Conservation (phyloP, 2,888 invertebrate species). For the Drosophila hawaiiensis region DNA sequence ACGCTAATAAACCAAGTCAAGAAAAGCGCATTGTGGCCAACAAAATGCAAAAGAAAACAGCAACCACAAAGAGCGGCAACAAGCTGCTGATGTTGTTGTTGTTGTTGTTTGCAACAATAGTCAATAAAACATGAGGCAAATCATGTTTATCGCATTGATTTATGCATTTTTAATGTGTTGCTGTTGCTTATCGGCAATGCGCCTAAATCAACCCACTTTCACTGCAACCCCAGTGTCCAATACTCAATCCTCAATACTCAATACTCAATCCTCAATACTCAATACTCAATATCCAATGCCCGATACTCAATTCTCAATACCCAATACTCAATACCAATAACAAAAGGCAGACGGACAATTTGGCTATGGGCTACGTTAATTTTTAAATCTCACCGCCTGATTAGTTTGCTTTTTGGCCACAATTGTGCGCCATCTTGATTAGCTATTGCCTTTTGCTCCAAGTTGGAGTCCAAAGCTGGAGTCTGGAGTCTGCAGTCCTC, state of each 20-base stretch:
- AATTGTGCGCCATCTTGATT: constrained; percentile 79
- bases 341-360: constrained; percentile 37
- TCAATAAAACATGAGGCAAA: constrained; percentile 86
- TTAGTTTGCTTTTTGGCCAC: constrained; percentile 77
- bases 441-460: constrained; percentile 35
- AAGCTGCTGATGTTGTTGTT: constrained; percentile 2
- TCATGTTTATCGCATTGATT: constrained; percentile 86
- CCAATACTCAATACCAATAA: constrained; percentile 23
- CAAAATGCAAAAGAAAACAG: constrained; percentile 1
- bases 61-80: constrained; percentile 34
- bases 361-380: constrained; percentile 79
- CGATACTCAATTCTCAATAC: constrained; percentile 9
- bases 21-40: constrained; percentile 26
- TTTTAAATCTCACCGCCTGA: constrained; percentile 85
- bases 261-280: constrained; percentile 6
- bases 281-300: constrained; percentile 3
- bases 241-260: constrained; percentile 1
- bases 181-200: constrained; percentile 85
- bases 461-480: constrained; percentile 3
- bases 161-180: constrained; percentile 86
- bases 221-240: constrained; percentile 52
- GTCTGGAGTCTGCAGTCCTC: background rate
- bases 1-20: constrained; percentile 56
- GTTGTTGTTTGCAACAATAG: constrained; percentile 81
- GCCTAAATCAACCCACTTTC: constrained; percentile 83